phyloP scores from a whole-genome alignment of 1,140 invertebrate genomes.

The Drosophila neocordata region DNA sequence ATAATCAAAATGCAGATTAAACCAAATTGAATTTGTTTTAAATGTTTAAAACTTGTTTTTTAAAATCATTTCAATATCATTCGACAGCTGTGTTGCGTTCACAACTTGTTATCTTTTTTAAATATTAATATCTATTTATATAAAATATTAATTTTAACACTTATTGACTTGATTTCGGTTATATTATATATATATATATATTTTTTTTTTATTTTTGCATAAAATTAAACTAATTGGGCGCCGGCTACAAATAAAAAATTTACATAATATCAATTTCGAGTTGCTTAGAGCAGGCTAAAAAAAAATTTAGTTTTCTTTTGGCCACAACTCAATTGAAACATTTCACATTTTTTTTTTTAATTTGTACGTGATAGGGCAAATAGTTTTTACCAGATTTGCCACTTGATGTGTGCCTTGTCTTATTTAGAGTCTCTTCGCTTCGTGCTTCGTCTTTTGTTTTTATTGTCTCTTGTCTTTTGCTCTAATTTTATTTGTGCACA shows the following conservation, averaged over 20 bases:
- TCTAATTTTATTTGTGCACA: conserved; percentile 52
- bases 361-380: conserved; percentile 80
- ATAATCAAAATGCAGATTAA: conserved; percentile 5
- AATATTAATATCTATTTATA: conserved; percentile 3
- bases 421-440: neutral
- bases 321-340: conserved; percentile 71
- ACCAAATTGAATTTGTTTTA: conserved; percentile 11
- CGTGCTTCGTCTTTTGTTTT: conserved; percentile 9
- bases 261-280: conserved; percentile 11
- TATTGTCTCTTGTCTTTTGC: neutral
- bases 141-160: conserved; percentile 20
- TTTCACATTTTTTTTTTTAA: conserved; percentile 81
- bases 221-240: conserved; percentile 31
- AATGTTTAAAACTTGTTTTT: conserved; percentile 15
- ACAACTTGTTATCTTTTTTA: neutral
- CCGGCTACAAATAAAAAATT: conserved; percentile 9
- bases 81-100: neutral
- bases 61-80: neutral
- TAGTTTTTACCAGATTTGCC: conserved; percentile 50
- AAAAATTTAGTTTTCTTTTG: neutral
- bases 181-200: too few species aligned
- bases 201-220: conserved; percentile 3
- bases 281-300: too few species aligned
- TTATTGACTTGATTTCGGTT: neutral
- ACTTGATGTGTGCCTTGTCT: conserved; percentile 2